Evolutionary conservation across 2,113 vertebrate genomes (phyloP).

Genomic region (Ictalurus punctatus): DNA sequence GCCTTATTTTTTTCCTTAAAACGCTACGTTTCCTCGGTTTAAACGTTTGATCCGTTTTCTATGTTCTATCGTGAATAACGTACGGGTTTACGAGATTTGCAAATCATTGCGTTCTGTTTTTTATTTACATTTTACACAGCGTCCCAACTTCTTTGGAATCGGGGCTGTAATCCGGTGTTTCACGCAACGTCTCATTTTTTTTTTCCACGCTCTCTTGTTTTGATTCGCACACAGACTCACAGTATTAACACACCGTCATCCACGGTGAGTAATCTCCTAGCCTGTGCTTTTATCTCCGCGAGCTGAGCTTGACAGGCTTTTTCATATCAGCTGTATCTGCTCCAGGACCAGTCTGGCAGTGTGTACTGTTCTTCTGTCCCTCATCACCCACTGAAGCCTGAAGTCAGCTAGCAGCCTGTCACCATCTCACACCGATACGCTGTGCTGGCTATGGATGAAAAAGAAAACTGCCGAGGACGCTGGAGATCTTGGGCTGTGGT

Average conservation of each 20-base stretch:
- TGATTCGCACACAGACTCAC: neutral
- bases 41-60: no score
- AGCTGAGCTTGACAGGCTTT: neutral
- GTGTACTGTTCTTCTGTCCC: conserved; percentile 10
- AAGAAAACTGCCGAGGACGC: neutral
- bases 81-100: no score
- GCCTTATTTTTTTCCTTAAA: no score
- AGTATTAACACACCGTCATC: neutral
- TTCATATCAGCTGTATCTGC: conserved; percentile 6
- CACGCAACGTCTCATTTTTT: no score
- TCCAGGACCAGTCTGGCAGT: conserved; percentile 3
- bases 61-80: no score
- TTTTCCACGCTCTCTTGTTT: neutral
- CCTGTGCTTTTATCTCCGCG: neutral
- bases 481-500: neutral
- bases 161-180: neutral
- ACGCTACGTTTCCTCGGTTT: no score
- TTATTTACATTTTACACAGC: no score
- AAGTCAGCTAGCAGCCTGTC: neutral
- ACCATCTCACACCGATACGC: neutral
- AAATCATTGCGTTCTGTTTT: no score
- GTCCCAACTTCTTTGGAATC: no score
- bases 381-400: conserved; percentile 15
- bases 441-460: neutral
- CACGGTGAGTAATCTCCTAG: neutral